Evolutionary conservation across 2,888 invertebrate species (phyloP).

Genomic region (Diloba caeruleocephala): DNA sequence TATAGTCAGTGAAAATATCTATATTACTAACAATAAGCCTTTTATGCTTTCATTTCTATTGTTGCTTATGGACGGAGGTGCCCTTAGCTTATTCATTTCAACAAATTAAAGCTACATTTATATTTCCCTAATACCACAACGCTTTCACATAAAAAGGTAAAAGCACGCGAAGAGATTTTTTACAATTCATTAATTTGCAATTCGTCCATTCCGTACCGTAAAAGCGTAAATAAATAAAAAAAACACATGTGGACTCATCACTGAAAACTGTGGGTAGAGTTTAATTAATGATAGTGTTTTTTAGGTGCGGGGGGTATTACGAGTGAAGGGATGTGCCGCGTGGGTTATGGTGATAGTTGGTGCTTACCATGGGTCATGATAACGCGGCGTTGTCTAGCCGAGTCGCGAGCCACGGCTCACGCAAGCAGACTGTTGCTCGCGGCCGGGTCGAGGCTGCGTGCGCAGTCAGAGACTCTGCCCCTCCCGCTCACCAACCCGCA

Average conservation of each 20-base stretch:
- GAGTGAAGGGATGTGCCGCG: constrained; percentile 51
- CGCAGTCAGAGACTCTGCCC: constrained; percentile 66
- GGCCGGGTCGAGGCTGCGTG: constrained; percentile 79
- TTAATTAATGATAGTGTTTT: constrained; percentile 28
- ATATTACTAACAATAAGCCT: constrained; percentile 53
- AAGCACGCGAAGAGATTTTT: constrained; percentile 25
- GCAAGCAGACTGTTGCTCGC: constrained; percentile 87
- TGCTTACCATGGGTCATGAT: constrained; percentile 85
- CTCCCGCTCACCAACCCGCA: constrained; percentile 56
- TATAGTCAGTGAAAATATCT: constrained; percentile 38
- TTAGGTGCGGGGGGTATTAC: constrained; percentile 18
- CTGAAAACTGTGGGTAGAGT: constrained; percentile 67
- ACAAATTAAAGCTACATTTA: constrained; percentile 46
- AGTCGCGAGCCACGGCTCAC: constrained; percentile 79
- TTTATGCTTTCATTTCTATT: constrained; percentile 63
- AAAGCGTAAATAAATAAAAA: constrained; percentile 81
- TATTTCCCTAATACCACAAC: constrained; percentile 48
- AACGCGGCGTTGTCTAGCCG: constrained; percentile 70
- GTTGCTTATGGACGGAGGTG: constrained; percentile 62
- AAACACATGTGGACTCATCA: constrained; percentile 70
- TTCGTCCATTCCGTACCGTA: constrained; percentile 55
- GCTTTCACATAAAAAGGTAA: constrained; percentile 42
- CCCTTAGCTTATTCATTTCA: constrained; percentile 44
- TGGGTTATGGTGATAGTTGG: constrained; percentile 60
- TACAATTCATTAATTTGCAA: constrained; percentile 58